phyloP scores from a whole-genome alignment of 1,140 invertebrate species.

The Brachionus sp. region DNA sequence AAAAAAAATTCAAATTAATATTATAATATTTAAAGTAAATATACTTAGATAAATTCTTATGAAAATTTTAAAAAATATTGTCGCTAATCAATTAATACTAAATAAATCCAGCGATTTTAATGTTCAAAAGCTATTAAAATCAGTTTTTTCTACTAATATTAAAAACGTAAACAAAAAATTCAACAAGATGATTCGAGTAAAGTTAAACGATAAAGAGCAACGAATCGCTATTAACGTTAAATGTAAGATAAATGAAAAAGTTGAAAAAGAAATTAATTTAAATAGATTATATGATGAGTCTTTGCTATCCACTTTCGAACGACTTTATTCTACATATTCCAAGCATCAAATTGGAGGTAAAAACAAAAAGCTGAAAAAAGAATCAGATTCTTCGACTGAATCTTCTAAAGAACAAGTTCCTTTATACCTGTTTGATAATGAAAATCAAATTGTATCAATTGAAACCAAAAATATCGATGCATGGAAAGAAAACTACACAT shows the following conservation, averaged over 20 bases:
- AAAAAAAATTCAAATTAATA: not conserved
- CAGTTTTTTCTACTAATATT: not conserved
- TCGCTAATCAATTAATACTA: not conserved
- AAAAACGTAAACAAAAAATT: constrained; percentile 25
- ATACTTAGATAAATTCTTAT: not conserved
- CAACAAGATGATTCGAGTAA: constrained; percentile 16
- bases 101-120: not conserved
- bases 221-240: not conserved
- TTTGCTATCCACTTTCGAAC: not conserved
- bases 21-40: too few relatives aligned
- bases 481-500: constrained; percentile 38
- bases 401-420: not conserved
- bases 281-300: constrained; percentile 29
- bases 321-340: not conserved
- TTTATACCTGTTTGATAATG: not conserved
- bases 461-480: constrained; percentile 45
- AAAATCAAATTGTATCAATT: not conserved
- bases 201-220: constrained; percentile 8
- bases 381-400: not conserved
- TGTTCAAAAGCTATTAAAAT: not conserved
- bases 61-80: not conserved
- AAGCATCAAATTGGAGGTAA: not conserved
- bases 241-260: constrained; percentile 20
- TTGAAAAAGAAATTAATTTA: constrained; percentile 28
- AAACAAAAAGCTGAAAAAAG: constrained; percentile 31